Conservation (phyloP, 2,113 vertebrate genomes). For the Gnathonemus longibarbis region DNA sequence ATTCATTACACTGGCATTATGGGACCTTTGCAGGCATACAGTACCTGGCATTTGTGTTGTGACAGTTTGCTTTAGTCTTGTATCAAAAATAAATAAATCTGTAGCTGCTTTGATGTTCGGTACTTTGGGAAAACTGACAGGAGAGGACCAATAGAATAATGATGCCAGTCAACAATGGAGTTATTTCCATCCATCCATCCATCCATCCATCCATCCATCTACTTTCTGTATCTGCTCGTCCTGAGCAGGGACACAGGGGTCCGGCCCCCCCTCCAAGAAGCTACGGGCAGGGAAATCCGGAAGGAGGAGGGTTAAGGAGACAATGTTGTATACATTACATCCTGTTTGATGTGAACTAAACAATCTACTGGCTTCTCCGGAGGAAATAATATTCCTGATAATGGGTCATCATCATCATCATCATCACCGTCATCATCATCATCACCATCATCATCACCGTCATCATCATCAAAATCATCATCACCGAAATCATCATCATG, state of each 20-base stretch:
- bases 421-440: too few relatives aligned
- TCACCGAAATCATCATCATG: not conserved
- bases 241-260: not conserved
- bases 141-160: not conserved
- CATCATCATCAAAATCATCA: too few relatives aligned
- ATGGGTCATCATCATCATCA: not conserved
- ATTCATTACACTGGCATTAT: not conserved
- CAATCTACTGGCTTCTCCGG: not conserved
- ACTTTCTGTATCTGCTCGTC: not conserved
- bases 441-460: too few relatives aligned
- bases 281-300: not conserved
- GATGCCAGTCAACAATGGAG: not conserved
- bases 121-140: not conserved
- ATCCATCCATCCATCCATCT: not conserved
- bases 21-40: not conserved
- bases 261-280: not conserved
- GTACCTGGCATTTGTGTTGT: not conserved
- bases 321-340: not conserved
- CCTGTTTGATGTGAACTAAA: not conserved
- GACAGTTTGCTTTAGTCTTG: not conserved
- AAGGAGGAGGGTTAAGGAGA: not conserved
- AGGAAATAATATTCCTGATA: not conserved
- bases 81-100: not conserved
- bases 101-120: not conserved
- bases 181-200: not conserved